Evolutionary conservation across 2,113 vertebrate species (phyloP).

Genomic region (Ictalurus punctatus): DNA sequence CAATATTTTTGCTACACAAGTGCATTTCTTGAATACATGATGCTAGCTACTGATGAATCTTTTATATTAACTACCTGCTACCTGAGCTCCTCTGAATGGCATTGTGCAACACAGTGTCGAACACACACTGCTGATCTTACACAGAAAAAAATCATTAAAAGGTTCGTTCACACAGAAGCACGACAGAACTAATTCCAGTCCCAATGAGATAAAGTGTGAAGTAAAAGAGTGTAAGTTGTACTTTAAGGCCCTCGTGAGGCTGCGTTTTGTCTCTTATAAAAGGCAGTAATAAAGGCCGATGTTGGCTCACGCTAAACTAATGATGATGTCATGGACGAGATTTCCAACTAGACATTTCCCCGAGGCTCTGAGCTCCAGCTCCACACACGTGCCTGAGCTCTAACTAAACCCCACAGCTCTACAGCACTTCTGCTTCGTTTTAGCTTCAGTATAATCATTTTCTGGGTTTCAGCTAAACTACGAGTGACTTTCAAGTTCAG

Average conservation of each 20-base stretch:
- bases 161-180: neutral
- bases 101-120: neutral
- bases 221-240: neutral
- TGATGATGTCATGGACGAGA: conserved; percentile 71
- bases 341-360: conserved; percentile 70
- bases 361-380: conserved; percentile 59
- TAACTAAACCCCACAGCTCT: conserved; percentile 48
- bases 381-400: conserved; percentile 66
- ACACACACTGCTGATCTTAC: neutral
- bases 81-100: neutral
- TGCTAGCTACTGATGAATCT: too few relatives aligned
- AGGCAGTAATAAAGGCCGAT: neutral
- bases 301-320: conserved; percentile 35
- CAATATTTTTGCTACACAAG: too few relatives aligned
- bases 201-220: neutral
- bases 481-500: neutral
- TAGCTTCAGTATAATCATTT: neutral
- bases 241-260: neutral
- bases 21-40: too few relatives aligned
- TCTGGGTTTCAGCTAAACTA: neutral
- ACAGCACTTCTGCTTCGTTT: neutral
- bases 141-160: neutral
- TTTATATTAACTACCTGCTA: too few relatives aligned
- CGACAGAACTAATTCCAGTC: neutral
- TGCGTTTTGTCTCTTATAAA: neutral